phyloP scores from a whole-genome alignment of 2,797 vertebrate species.

The Spea hammondii region DNA sequence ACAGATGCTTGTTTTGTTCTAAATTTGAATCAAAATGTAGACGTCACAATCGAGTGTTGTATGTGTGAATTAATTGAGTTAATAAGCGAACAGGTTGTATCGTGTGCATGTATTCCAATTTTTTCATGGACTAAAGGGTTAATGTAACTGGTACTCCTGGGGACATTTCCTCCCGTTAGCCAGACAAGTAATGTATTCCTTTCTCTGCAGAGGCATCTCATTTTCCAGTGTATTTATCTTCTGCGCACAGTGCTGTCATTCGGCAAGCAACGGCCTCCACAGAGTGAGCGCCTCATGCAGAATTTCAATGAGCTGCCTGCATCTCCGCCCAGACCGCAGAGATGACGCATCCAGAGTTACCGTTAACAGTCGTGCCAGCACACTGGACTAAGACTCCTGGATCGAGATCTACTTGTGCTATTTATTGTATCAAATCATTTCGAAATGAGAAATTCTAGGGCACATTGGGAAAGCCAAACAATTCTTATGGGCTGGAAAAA shows the following conservation, averaged over 20 bases:
- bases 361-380: constrained; percentile 27
- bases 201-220: constrained; percentile 54
- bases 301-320: constrained; percentile 47
- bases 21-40: too few relatives aligned
- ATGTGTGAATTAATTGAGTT: too few relatives aligned
- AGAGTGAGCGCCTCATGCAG: constrained; percentile 40
- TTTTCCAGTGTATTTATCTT: constrained; percentile 54
- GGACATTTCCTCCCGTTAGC: constrained; percentile 50
- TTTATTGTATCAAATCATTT: constrained; percentile 11
- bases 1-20: too few relatives aligned
- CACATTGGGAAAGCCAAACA: not conserved
- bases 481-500: not conserved
- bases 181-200: constrained; percentile 54
- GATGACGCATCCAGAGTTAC: constrained; percentile 36
- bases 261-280: constrained; percentile 50
- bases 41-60: too few relatives aligned
- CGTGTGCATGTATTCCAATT: not conserved
- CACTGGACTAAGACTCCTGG: constrained; percentile 5
- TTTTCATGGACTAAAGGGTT: constrained; percentile 39
- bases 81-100: not conserved
- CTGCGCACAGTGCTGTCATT: constrained; percentile 51
- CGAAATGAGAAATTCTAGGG: not conserved
- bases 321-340: constrained; percentile 48
- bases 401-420: constrained; percentile 8
- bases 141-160: constrained; percentile 47